Evolutionary conservation across 2,797 vertebrate species (phyloP).

Genomic region (Synaphobranchus kaupii): DNA sequence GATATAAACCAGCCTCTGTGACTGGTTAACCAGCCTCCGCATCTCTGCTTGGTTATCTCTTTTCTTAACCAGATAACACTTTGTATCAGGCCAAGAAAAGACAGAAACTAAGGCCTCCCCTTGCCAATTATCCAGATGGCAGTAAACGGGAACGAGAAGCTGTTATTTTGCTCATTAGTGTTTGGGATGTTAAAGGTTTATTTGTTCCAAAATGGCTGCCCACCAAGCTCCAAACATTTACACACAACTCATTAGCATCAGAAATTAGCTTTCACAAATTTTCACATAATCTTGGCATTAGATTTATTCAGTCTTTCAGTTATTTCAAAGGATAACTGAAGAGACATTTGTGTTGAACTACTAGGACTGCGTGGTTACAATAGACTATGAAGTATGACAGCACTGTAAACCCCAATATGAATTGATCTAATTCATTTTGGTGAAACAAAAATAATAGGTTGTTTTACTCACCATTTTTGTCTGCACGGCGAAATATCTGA

Average conservation of each 20-base stretch:
- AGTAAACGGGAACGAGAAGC: too few relatives aligned
- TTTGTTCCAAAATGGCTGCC: background rate
- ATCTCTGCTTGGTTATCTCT: background rate
- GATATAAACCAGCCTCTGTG: too few relatives aligned
- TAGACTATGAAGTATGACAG: background rate
- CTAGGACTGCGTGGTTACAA: background rate
- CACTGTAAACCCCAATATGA: too few relatives aligned
- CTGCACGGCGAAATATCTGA: constrained; percentile 92
- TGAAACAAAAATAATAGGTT: constrained; percentile 36
- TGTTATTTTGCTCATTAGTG: background rate
- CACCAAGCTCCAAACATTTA: too few relatives aligned
- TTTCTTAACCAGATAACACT: background rate
- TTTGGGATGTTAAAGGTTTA: background rate
- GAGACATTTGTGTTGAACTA: background rate
- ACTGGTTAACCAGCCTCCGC: too few relatives aligned
- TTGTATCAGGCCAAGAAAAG: background rate
- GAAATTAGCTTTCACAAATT: too few relatives aligned
- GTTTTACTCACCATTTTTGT: constrained; percentile 89
- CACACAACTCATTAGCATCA: too few relatives aligned
- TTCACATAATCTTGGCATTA: too few relatives aligned
- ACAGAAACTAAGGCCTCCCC: background rate
- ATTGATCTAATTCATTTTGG: background rate
- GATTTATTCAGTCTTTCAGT: background rate
- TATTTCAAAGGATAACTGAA: background rate
- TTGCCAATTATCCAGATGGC: background rate